Evolutionary conservation across 2,797 vertebrate species (phyloP).

Genomic region (Myiothlypis coronata): DNA sequence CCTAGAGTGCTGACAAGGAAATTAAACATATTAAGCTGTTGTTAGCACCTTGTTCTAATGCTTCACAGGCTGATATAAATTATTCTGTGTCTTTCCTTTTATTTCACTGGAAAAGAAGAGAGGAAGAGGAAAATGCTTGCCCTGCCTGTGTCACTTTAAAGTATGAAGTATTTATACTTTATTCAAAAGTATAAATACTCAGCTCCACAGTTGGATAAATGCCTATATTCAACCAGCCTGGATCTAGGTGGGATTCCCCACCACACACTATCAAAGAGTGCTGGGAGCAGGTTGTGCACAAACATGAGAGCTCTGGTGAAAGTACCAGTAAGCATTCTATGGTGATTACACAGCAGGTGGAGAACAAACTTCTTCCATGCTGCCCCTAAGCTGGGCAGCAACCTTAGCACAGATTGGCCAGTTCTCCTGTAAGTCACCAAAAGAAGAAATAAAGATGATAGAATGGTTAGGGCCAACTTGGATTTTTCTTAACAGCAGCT

Average conservation of each 20-base stretch:
- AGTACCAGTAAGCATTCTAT: not conserved
- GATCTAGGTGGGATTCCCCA: not conserved
- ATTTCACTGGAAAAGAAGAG: not conserved
- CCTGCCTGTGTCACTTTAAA: not conserved
- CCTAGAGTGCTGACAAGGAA: not conserved
- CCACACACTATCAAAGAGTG: not conserved
- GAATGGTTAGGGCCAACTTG: not conserved
- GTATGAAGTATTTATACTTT: no score
- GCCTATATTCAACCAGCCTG: not conserved
- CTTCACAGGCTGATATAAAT: not conserved
- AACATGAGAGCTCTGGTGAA: not conserved
- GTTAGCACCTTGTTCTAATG: not conserved
- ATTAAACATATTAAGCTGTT: not conserved
- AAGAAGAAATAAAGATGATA: not conserved
- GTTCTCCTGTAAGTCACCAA: not conserved
- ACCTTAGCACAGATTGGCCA: not conserved
- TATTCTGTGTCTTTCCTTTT: not conserved
- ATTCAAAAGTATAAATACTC: not conserved
- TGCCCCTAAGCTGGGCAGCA: not conserved
- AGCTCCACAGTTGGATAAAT: not conserved
- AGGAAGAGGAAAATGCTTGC: not conserved
- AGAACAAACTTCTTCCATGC: not conserved
- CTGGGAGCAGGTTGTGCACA: not conserved
- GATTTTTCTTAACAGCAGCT: not conserved
- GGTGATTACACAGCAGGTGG: not conserved